These are phyloP conservation scores for Protobothrops mucrosquamatus DNA, from an alignment of 2,113 vertebrate genomes.

Conservation along the genomic window DNA sequence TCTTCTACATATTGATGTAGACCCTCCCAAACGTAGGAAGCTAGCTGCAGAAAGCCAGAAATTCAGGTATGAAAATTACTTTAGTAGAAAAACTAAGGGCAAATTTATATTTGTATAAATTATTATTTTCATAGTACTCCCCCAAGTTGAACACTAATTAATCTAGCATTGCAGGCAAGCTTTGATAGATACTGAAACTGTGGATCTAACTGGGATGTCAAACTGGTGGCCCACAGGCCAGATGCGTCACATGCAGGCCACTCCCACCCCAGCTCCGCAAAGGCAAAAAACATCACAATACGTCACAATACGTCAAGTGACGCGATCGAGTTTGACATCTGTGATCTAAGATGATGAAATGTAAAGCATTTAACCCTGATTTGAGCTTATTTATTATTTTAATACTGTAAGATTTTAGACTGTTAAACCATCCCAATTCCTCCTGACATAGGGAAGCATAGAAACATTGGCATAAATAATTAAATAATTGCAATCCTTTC, in stretches of 20 bases:
- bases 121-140: background rate
- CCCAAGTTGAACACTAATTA: background rate
- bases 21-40: constrained; percentile 61
- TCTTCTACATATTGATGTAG: constrained; percentile 72
- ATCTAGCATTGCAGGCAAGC: background rate
- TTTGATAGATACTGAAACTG: background rate
- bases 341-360: background rate
- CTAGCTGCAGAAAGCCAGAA: constrained; percentile 67
- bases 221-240: background rate
- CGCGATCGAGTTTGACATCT: too few species aligned
- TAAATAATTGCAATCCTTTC: background rate
- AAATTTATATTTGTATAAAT: background rate
- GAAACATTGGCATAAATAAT: background rate
- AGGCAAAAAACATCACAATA: too few species aligned
- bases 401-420: background rate
- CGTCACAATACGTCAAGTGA: too few species aligned
- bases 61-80: constrained; percentile 78
- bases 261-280: too few species aligned
- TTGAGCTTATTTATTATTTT: background rate
- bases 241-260: background rate
- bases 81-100: background rate
- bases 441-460: background rate
- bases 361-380: background rate
- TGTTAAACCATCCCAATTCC: background rate
- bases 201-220: background rate